Base-by-base conservation (phyloP, 2,888 invertebrate genomes). In the Heliconius sara region DNA sequence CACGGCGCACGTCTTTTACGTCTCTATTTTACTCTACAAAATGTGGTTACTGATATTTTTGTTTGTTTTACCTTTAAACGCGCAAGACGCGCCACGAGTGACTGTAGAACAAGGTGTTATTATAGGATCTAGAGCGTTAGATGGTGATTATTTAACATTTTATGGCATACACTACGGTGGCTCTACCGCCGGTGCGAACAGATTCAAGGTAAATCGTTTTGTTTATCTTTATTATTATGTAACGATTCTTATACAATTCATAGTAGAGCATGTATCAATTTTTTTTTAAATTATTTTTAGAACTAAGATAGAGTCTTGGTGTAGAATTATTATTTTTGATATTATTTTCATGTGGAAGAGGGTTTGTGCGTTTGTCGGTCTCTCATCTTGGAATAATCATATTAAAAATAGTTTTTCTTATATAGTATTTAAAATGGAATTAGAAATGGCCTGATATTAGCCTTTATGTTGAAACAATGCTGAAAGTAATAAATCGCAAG, bases 81-180 rank as follows among this genome's bases (percentile, higher is more conserved):
- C 89, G 84, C 91, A 91, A 83, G 85, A 87, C 79, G 78, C 86
- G 3, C 87, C 86, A 81, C 67, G 80, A 16, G 93, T 93, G 67
- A 89, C 88, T 12, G 93, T 91, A 0, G 89, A 90, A 0, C 90
- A 94, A 82, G 91, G 95, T 68, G 79, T 83, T n/a, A 86, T 94
- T 25, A 85, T 89, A 71, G 94, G 93, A 0, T 80, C 80, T 2
- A 84, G 81, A 7, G 89, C 87, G 0, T 22, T 77, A 0, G 91
- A 91, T 83, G 91, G 91, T 0, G 85, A 88, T 75, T 92, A 92
- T 82, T 84, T 83, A 34, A 86, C 85, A 3, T 95, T 92, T 76
- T 91, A 91, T 82, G 93, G 93, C 0, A 85, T 95, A 22, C 91
- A 91, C n/a, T 95, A 95, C 77, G 94, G 90, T 5, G 91, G 89